A percentile compares a stretch with the other conserved stretches of the same genome.
These are phyloP conservation scores for Cheiracanthium punctorium DNA, from an alignment of 2,888 invertebrate species.

Conservation along the genomic window DNA sequence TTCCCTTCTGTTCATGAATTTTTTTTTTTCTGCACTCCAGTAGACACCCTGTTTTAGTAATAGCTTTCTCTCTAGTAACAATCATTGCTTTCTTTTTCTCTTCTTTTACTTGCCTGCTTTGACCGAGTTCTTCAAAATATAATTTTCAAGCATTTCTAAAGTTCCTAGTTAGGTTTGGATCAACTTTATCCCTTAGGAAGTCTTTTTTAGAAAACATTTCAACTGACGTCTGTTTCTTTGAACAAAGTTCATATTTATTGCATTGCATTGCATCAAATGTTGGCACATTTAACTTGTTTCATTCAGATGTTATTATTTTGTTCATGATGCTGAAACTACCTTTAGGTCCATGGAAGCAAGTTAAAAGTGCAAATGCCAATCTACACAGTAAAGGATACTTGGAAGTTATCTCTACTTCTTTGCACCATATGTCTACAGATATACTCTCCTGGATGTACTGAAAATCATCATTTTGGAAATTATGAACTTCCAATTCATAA, in stretches of 20 bases:
- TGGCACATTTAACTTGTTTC: not conserved
- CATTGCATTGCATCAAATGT: constrained; percentile 1
- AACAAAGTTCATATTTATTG: not conserved
- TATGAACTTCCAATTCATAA: not conserved
- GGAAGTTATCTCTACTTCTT: not conserved
- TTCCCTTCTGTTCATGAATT: no score
- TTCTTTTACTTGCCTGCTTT: not conserved
- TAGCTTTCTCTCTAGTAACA: not conserved
- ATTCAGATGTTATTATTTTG: not conserved
- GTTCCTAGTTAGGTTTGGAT: not conserved
- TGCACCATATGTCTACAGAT: not conserved
- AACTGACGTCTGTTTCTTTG: not conserved
- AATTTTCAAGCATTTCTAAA: not conserved
- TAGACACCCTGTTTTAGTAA: not conserved
- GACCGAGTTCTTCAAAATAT: not conserved
- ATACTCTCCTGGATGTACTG: not conserved
- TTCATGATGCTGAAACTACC: constrained; percentile 20
- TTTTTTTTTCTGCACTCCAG: no score
- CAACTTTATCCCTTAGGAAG: not conserved
- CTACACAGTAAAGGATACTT: not conserved
- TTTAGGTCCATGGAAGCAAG: constrained; percentile 20
- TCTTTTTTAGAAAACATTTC: not conserved
- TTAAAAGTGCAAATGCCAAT: not conserved
- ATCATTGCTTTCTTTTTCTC: not conserved
- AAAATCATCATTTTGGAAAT: not conserved